Base-by-base conservation (phyloP, 1,140 invertebrate species). In the Olivierus martensii region DNA sequence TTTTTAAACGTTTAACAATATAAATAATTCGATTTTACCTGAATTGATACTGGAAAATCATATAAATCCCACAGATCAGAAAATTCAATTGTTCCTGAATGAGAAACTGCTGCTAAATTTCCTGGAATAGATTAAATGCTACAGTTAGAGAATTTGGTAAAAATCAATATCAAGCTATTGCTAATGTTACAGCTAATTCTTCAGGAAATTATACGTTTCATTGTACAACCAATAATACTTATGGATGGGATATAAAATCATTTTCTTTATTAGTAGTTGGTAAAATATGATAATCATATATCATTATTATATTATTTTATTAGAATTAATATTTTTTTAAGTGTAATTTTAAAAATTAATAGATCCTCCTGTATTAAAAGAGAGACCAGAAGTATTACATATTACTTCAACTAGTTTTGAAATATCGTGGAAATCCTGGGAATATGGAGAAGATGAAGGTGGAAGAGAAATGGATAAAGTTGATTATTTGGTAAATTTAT, bases 1-100 rank as follows among this genome's bases (percentile, higher is more conserved):
- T n/a, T n/a, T n/a, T n/a, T n/a, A n/a, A n/a, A n/a, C n/a, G n/a
- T n/a, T n/a, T n/a, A n/a, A n/a, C n/a, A n/a, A n/a, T n/a, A n/a
- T n/a, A n/a, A n/a, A n/a, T n/a, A n/a, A n/a, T n/a, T n/a, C n/a
- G n/a, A n/a, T n/a, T 53, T 60, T 63, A 71, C 69, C 62, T 71
- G 68, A 10, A 71, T 54, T 10, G 68, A 66, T 17, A 69, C 61
- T 18, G 69, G 68, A 49, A 71, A 71, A 52, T 71, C 69, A 59
- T 68, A 70, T 10, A 62, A 58, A 35, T 67, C 67, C 28, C 55
- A 58, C 52, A 65, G 63, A 61, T 68, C 64, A 22, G 60, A 53
- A 58, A 63, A 69, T 46, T 66, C 63, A 12, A 71, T 61, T 35
- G 63, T 59, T 51, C 67, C 67, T 42, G 67, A 67, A 37, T 61